Evolutionary conservation across 2,797 vertebrate species (phyloP).

Genomic region (Petrocephalus schoutedeni): DNA sequence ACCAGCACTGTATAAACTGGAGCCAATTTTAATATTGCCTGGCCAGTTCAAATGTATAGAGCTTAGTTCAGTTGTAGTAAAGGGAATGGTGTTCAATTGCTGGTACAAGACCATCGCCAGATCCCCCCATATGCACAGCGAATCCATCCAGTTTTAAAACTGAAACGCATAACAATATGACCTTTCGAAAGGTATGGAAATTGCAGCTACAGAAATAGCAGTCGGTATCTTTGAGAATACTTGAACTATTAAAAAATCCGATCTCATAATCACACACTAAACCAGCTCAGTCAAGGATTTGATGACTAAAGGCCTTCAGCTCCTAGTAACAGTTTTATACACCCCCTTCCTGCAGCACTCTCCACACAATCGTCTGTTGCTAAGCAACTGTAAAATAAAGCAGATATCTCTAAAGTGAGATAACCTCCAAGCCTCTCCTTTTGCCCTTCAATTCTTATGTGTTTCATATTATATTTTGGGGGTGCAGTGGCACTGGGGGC

Average conservation of each 20-base stretch:
- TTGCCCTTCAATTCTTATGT: slow-evolving; percentile 33
- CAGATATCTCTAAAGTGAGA: slow-evolving; percentile 54
- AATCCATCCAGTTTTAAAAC: neutral
- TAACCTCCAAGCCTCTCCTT: slow-evolving; percentile 40
- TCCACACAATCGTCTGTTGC: slow-evolving; percentile 59
- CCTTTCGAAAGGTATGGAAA: neutral
- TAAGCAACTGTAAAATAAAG: slow-evolving; percentile 75
- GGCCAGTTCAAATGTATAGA: neutral
- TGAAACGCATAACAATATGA: neutral
- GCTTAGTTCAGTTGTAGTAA: neutral
- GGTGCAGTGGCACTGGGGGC: neutral
- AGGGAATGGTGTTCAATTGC: neutral
- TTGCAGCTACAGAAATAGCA: slow-evolving; percentile 6
- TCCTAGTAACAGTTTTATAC: slow-evolving; percentile 48
- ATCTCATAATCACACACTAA: slow-evolving; percentile 24
- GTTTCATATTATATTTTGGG: neutral
- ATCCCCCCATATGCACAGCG: neutral
- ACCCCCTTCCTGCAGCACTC: slow-evolving; percentile 42
- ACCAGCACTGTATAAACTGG: neutral
- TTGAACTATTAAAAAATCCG: slow-evolving; percentile 15
- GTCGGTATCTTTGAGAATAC: slow-evolving; percentile 3
- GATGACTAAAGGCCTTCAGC: slow-evolving; percentile 34
- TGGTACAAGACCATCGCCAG: neutral
- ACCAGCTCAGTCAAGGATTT: slow-evolving; percentile 35
- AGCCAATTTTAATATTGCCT: neutral